A percentile compares a stretch with the other conserved stretches of the same genome.
These are phyloP conservation scores for Hyposmocoma kahamanoa DNA, from an alignment of 1,140 invertebrate species.

Conservation along the genomic window DNA sequence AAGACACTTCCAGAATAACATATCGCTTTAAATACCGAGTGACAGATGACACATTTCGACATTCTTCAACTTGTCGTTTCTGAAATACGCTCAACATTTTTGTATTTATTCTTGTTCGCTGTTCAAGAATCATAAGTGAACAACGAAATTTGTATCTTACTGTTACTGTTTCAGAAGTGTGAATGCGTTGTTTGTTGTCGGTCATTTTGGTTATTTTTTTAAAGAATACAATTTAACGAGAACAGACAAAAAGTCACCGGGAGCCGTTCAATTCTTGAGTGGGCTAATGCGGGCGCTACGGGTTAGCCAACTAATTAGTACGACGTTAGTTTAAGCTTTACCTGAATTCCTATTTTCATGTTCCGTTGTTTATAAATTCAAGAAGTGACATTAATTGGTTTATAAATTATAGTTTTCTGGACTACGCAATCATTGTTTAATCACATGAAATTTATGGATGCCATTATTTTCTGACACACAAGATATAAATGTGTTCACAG, in stretches of 20 bases:
- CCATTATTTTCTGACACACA: conserved; percentile 36
- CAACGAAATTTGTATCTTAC: conserved; percentile 25
- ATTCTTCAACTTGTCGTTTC: conserved; percentile 70
- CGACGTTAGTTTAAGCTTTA: conserved; percentile 1
- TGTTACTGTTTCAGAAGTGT: not conserved
- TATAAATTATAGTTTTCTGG: not conserved
- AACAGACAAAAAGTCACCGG: conserved; percentile 42
- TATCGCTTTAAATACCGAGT: conserved; percentile 69
- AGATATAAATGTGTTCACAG: conserved; percentile 50
- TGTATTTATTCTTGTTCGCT: conserved; percentile 38
- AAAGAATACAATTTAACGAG: conserved; percentile 43
- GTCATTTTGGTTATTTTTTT: conserved; percentile 16
- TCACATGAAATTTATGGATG: conserved; percentile 43
- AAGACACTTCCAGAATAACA: conserved; percentile 61
- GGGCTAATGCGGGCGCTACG: conserved; percentile 33
- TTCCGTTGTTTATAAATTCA: not conserved
- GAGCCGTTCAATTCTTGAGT: conserved; percentile 33
- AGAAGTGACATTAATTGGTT: no score
- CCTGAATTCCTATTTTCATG: not conserved
- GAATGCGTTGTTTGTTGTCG: not conserved
- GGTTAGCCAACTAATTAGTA: conserved; percentile 47
- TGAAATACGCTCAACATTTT: conserved; percentile 52
- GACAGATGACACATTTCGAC: conserved; percentile 73
- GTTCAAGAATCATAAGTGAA: conserved; percentile 5
- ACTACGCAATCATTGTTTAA: conserved; percentile 26